A percentile compares a stretch with the other conserved stretches of the same genome.
Conservation (phyloP, 2,797 vertebrate species). For the Molossus alvarezi region DNA sequence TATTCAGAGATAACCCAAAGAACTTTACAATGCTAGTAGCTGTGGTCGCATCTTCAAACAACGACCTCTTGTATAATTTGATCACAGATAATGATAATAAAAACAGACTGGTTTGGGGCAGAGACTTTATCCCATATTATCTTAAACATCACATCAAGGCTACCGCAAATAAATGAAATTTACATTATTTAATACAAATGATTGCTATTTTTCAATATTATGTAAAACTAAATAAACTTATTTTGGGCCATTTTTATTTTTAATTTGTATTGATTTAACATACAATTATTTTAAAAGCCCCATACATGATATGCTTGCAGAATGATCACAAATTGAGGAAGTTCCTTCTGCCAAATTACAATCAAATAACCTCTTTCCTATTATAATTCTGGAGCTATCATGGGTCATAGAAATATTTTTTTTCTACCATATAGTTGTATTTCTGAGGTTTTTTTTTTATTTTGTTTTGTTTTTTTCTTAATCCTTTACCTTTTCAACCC, state of each 20-base stretch:
- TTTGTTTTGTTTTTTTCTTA: not conserved
- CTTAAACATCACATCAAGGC: not conserved
- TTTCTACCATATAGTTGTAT: not conserved
- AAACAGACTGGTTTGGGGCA: not conserved
- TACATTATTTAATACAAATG: constrained; percentile 39
- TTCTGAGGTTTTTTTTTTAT: not conserved
- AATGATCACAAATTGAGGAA: not conserved
- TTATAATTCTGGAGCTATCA: not conserved
- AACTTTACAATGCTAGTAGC: not conserved
- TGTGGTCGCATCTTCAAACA: not conserved
- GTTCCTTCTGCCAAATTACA: not conserved
- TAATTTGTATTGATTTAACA: not conserved
- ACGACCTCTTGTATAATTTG: not conserved
- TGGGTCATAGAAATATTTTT: not conserved
- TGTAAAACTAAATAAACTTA: not conserved
- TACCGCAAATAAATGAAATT: constrained; percentile 34
- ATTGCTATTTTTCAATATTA: constrained; percentile 9
- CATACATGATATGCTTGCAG: not conserved
- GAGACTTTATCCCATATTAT: not conserved
- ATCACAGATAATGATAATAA: not conserved
- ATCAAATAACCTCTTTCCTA: not conserved
- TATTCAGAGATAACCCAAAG: not conserved
- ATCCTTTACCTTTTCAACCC: not conserved
- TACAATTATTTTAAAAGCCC: not conserved
- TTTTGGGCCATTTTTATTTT: constrained; percentile 8